phyloP scores from a whole-genome alignment of 1,140 invertebrate species.

The Drosophila pachea region DNA sequence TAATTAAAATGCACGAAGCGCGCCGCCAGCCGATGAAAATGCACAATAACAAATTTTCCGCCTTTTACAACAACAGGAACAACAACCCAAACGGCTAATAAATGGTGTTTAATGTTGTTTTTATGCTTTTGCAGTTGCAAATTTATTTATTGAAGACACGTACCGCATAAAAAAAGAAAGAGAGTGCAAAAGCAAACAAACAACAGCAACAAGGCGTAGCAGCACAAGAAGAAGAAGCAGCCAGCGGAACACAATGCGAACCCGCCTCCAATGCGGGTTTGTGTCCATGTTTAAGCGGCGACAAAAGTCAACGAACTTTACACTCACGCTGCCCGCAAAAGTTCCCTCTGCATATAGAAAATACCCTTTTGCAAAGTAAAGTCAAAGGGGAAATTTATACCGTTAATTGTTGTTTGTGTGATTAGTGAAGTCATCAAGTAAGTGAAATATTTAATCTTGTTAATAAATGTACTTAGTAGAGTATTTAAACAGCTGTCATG shows the following conservation, averaged over 20 bases:
- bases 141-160: slow-evolving; percentile 67
- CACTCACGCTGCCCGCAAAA: slow-evolving; percentile 39
- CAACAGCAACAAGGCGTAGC: slow-evolving; percentile 21
- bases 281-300: slow-evolving; percentile 35
- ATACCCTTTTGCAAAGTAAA: slow-evolving; percentile 1
- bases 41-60: slow-evolving; percentile 75
- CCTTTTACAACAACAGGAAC: slow-evolving; percentile 44
- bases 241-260: slow-evolving; percentile 53
- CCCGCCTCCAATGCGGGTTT: slow-evolving; percentile 15
- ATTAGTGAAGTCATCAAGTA: too few species aligned
- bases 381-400: background rate
- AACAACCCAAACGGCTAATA: slow-evolving; percentile 43
- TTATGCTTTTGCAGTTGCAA: slow-evolving; percentile 31
- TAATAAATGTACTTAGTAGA: slow-evolving; percentile 1
- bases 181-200: slow-evolving; percentile 33
- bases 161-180: slow-evolving; percentile 44
- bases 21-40: slow-evolving; percentile 51
- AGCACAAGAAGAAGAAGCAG: slow-evolving; percentile 31
- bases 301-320: slow-evolving; percentile 61
- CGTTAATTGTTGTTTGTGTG: too few species aligned
- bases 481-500: slow-evolving; percentile 8
- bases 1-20: slow-evolving; percentile 68
- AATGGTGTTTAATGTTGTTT: slow-evolving; percentile 49
- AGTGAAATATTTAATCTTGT: background rate
- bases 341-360: slow-evolving; percentile 22